Base-by-base conservation (phyloP, 2,113 vertebrate species). In the Rhinoptilus africanus region DNA sequence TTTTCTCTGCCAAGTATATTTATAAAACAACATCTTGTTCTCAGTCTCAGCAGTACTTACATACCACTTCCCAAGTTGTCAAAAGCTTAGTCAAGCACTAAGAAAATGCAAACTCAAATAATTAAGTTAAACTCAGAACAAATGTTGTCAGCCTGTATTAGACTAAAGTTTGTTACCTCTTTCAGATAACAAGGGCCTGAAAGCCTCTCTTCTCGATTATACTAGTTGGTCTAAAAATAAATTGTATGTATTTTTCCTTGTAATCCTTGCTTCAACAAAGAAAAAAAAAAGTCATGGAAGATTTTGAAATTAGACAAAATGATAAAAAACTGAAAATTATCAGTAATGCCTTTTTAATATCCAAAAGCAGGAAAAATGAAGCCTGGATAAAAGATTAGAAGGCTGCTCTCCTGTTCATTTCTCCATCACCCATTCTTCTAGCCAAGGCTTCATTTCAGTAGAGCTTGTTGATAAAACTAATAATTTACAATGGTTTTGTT, bases 1-100 rank as follows among this genome's bases (percentile, higher is more conserved):
- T 92, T 94, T 91, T 89, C 37, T 72, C 48, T 91, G 64, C 84
- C 87, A 95, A 89, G 45, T 75, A 28, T 91, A 95, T 96, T 97
- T 96, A 87, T 92, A 95, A 96, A 95, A 88, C 81, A 93, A 50
- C 91, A 95, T 90, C 92, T 90, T 94, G 85, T 82, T 95, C 92
- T 92, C 53, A 85, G 85, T 77, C 85, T 93, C 79, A 74, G 67
- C 79, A 92, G 50, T 84, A 84, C 50, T 93, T 91, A 76, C 74
- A 90, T 57, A 77, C 67, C 57, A 83, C 67, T 95, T 97, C 80
- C 93, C 79, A 95, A 96, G 67, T 92, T 96, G 92, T 96, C 95
- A 91, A 95, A 95, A 93, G 72, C 59, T 85, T 93, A 88, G 94
- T 97, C 82, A 88, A 90, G 75, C 85, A 91, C 85, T 83, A 83